Percentiles rank a stretch among this genome's conserved stretches.
phyloP scores from a whole-genome alignment of 2,888 invertebrate species.

The Helobdella robusta region DNA sequence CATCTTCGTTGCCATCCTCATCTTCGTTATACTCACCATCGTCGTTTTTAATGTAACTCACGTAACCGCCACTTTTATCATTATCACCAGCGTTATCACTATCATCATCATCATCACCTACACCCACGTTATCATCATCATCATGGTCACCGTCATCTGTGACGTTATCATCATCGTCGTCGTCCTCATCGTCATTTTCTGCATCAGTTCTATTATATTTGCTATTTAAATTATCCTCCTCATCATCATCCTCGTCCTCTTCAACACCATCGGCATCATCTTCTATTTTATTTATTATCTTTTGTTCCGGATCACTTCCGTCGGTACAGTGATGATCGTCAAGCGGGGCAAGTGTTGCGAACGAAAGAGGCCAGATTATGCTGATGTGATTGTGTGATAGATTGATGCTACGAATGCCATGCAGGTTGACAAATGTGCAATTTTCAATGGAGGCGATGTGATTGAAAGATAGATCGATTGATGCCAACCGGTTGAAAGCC shows the following conservation, averaged over 20 bases:
- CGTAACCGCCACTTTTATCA: background rate
- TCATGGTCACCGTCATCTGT: slow-evolving; percentile 19
- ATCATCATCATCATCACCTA: slow-evolving; percentile 20
- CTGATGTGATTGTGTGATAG: too few relatives aligned
- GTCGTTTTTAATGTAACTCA: background rate
- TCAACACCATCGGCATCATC: slow-evolving; percentile 14
- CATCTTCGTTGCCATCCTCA: background rate
- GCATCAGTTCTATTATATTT: slow-evolving; percentile 11
- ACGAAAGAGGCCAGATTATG: too few relatives aligned
- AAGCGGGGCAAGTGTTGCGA: too few relatives aligned
- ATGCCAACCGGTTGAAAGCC: too few relatives aligned
- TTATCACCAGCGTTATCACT: slow-evolving; percentile 17
- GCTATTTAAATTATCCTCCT: slow-evolving; percentile 15
- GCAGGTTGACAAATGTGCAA: too few relatives aligned
- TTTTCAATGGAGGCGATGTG: too few relatives aligned
- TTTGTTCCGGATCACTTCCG: too few relatives aligned
- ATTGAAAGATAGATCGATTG: too few relatives aligned
- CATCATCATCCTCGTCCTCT: slow-evolving; percentile 21
- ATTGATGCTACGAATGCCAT: too few relatives aligned
- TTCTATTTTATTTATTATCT: too few relatives aligned
- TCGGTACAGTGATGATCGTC: too few relatives aligned
- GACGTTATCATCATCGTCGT: slow-evolving; percentile 19
- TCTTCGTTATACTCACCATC: background rate
- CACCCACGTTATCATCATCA: slow-evolving; percentile 23
- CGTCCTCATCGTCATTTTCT: slow-evolving; percentile 23